Evolutionary conservation across 2,797 vertebrate species (phyloP), one percentile per base, ranked within the genome.

Genomic region (Phaenicophaeus curvirostris): DNA sequence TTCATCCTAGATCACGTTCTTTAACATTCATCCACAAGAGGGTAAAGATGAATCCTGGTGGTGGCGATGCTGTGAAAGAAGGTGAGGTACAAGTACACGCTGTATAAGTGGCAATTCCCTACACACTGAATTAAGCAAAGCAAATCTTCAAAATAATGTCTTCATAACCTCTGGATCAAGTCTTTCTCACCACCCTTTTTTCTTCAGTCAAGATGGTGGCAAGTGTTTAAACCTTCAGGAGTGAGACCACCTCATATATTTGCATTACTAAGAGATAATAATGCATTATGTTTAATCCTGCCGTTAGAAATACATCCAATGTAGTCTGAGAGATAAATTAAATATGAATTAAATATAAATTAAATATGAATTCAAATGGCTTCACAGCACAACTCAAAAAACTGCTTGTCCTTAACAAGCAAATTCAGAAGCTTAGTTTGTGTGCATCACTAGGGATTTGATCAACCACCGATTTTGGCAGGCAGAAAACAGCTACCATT

Each of bases 21-120:
- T 93, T 85, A 94, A 74, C 23, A 53, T 79, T 85, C 33, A 68
- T 35, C 14, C 30, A 17, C 24, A 25, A 67, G 10, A 37, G 2
- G 18, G n/a, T 89, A 87, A 51, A 8, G 5, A 31, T 19, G 16
- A 77, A 61, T 33, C 12, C 61, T 86, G 24, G 44, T 50, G 6
- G 23, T 76, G 55, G 23, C 17, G 9, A 6, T 25, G 33, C 6
- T 62, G 42, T 41, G 48, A 28, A 35, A 77, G 31, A 35, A 77
- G 6, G 39, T 44, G 20, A 87, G 31, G 15, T 19, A 48, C 28
- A 57, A 9, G 8, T 21, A 17, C n/a, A 18, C 1, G 1, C 8
- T 41, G 3, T 33, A 4, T 27, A 59, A 73, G 13, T 2, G 0
- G 54, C 0, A 0, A 16, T 6, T n/a, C 3, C 16, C 17, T 62